Evolutionary conservation across 2,113 vertebrate species (phyloP).

Genomic region (Gracilinanus agilis): DNA sequence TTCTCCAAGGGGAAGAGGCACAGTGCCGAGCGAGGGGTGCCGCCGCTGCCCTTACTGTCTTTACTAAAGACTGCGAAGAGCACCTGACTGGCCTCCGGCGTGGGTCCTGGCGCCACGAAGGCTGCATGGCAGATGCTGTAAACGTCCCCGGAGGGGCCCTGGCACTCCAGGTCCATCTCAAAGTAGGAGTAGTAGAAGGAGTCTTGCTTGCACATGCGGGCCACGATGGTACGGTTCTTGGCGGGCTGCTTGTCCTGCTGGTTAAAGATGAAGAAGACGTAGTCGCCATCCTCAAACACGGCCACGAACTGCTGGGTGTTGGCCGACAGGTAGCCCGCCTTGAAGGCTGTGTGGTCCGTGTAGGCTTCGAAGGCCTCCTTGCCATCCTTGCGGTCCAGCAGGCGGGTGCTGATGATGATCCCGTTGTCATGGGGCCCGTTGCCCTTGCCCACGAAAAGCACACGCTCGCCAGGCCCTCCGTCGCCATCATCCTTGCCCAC

Average conservation of each 20-base stretch:
- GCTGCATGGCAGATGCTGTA: conserved; percentile 92
- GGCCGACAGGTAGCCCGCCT: conserved; percentile 86
- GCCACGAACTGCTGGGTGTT: conserved; percentile 88
- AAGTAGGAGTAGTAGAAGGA: conserved; percentile 94
- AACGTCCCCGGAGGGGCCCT: conserved; percentile 65
- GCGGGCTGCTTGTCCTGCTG: conserved; percentile 88
- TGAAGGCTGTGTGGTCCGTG: conserved; percentile 90
- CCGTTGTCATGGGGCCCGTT: conserved; percentile 93
- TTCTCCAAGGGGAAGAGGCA: conserved; percentile 91
- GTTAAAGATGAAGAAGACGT: conserved; percentile 95
- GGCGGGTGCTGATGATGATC: conserved; percentile 96
- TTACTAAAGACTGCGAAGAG: conserved; percentile 92
- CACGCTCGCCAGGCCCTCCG: conserved; percentile 33
- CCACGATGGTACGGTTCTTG: conserved; percentile 92
- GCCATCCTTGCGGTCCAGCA: conserved; percentile 85
- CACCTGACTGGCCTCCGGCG: conserved; percentile 80
- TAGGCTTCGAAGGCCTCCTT: conserved; percentile 94
- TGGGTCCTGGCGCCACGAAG: conserved; percentile 81
- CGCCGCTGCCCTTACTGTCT: conserved; percentile 80
- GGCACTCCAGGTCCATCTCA: conserved; percentile 94
- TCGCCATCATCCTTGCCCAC: conserved; percentile 55
- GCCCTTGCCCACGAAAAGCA: conserved; percentile 95
- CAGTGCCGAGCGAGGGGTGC: conserved; percentile 85
- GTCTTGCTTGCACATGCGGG: conserved; percentile 92
- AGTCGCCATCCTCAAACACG: conserved; percentile 89